A percentile compares a stretch with the other conserved stretches of the same genome.
These are phyloP conservation scores for Gnatocerus cornutus DNA, from an alignment of 2,888 invertebrate species.

Conservation along the genomic window DNA sequence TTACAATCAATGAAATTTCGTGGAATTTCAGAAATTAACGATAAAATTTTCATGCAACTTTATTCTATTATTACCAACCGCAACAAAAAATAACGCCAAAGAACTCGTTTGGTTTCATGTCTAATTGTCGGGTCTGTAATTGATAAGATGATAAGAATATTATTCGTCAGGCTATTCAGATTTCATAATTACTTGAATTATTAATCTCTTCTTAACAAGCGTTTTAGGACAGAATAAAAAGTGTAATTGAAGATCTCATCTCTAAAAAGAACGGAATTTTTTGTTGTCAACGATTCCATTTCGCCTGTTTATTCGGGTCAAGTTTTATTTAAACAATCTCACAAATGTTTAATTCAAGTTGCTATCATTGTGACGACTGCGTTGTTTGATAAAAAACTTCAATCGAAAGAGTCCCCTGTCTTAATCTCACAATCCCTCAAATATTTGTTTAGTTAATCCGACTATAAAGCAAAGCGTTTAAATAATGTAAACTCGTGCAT, in stretches of 20 bases:
- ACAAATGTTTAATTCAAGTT: background rate
- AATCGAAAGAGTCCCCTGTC: no score
- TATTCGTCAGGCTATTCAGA: background rate
- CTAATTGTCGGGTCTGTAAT: no score
- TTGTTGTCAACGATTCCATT: no score
- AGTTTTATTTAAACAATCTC: background rate
- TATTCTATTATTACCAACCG: no score
- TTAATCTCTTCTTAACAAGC: background rate
- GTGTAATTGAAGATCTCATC: background rate
- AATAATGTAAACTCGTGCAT: slow-evolving; percentile 26
- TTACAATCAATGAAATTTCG: background rate
- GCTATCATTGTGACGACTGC: background rate
- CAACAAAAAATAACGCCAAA: no score
- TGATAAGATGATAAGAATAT: background rate
- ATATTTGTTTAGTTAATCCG: slow-evolving; percentile 28
- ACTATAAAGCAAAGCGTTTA: slow-evolving; percentile 14
- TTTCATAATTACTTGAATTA: background rate
- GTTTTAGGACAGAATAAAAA: background rate
- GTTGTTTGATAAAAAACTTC: background rate
- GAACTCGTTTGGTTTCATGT: no score
- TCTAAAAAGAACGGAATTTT: background rate
- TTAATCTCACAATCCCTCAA: slow-evolving; percentile 11
- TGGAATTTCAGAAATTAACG: background rate
- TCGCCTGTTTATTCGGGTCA: background rate
- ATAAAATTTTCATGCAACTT: background rate